Evolutionary conservation across 2,888 invertebrate genomes (phyloP), one percentile per base, ranked within the genome.

Genomic region (Koerneria pararmatus): DNA sequence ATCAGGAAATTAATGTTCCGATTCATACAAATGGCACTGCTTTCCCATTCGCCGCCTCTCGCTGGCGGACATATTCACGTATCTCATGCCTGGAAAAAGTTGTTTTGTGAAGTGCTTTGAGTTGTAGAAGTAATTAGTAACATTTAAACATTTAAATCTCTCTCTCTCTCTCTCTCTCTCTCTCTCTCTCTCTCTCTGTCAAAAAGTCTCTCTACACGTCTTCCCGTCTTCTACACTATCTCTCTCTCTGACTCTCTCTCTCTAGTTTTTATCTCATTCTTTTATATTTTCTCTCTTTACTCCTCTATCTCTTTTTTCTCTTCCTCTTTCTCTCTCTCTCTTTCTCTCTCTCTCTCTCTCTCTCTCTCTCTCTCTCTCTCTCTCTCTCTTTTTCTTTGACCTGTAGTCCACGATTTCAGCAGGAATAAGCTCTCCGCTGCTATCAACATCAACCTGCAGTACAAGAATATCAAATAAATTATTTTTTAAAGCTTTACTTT

Each of bases 361-460:
- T 41, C 41, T 11, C 8, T 41, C 41, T n/a, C 24, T 19, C 22
- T 29, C 41, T 41, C n/a, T 58, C 37, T 35, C 58, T 27, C 19
- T 58, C 37, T 29, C 29, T n/a, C 32, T 41, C 29, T 22, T n/a
- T n/a, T n/a, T n/a, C n/a, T 48, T 65, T n/a, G 46, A 72, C 73
- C 75, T 65, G 70, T 79, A 80, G 51, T 81, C 81, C 8, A 81
- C 81, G 41, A 81, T 82, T 67, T 81, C 81, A 0, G 79, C 81
- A 1, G 81, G 74, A 66, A 67, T 78, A 56, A 81, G 67, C 54
- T 81, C 79, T 24, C 69, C 73, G 24, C 74, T 74, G 19, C 68
- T 34, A 61, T 81, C 81, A 6, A 80, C 75, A 66, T 81, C 81
- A 46, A 77, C 80, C 63, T 63, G 63, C 34, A 24, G 32, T 29